Evolutionary conservation across 1,140 invertebrate genomes (phyloP), one percentile per base, ranked within the genome.

Genomic region (Pectinophora gossypiella): DNA sequence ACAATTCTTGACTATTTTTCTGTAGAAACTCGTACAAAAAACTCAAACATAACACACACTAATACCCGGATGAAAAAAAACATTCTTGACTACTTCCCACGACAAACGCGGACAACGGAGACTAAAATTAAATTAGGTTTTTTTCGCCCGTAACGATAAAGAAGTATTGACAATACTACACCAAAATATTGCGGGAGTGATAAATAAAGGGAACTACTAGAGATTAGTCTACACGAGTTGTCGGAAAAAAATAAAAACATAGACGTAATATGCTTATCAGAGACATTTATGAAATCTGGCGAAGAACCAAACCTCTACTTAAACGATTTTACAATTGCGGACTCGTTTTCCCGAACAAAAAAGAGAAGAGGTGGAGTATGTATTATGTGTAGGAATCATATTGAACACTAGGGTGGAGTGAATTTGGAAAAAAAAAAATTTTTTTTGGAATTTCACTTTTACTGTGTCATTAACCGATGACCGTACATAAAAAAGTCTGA

Each of bases 271-370:
- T 56, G 54, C 16, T 47, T 56, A 1, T 18, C 27, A 19, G 58
- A 60, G 46, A 60, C 52, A 1, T 60, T 60, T 49, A 42, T 60
- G 18, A 55, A 44, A 48, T 0, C n/a, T 38, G 53, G 49, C 9
- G 35, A 51, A 3, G 57, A 60, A 32, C 3, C 9, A 15, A 52
- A 60, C 21, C 15, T 60, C 16, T 32, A 44, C 4, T 23, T 60
- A 38, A 18, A 45, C 9, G 19, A 21, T 7, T 55, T 27, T 42
- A 10, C n/a, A 1, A n/a, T 60, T 15, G 45, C 53, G 10, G 9
- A 35, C 6, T 42, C 19, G 19, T 60, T 23, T 10, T 48, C 36
- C 13, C 55, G 58, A 20, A 1, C 38, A 6, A 27, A 19, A 40
- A 19, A n/a, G n/a, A n/a, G 54, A 48, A 51, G 23, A 46, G 57